Percentiles rank a stretch among this genome's conserved stretches.
Evolutionary conservation across 2,888 invertebrate genomes (phyloP).

Genomic region (Pegoplata infirma): DNA sequence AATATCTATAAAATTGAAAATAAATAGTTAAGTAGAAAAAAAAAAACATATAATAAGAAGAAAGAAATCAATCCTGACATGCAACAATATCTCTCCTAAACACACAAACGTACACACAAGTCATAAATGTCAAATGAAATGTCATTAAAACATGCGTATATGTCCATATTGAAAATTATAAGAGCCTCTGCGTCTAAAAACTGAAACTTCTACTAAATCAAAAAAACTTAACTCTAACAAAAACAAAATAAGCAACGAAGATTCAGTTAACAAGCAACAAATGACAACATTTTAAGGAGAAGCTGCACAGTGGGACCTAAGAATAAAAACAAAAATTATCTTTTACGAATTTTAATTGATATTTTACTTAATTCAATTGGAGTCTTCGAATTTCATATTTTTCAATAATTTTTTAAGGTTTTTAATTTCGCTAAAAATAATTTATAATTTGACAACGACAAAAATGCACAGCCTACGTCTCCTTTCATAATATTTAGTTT

Average conservation of each 20-base stretch:
- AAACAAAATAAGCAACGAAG: constrained; percentile 36
- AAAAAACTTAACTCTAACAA: constrained; percentile 27
- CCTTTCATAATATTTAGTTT: too few species aligned
- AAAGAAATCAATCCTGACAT: constrained; percentile 52
- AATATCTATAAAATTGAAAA: constrained; percentile 53
- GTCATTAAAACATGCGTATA: constrained; percentile 63
- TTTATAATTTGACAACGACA: too few species aligned
- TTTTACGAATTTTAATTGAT: too few species aligned
- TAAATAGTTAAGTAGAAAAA: constrained; percentile 23
- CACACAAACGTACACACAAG: constrained; percentile 28
- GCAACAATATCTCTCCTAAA: constrained; percentile 9
- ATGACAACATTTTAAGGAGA: constrained; percentile 37
- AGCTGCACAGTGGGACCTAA: too few species aligned
- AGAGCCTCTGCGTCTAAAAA: constrained; percentile 29
- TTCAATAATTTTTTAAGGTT: too few species aligned
- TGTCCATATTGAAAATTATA: constrained; percentile 57
- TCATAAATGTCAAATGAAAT: constrained; percentile 64
- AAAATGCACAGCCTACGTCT: too few species aligned
- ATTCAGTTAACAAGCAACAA: too few species aligned
- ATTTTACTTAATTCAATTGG: too few species aligned
- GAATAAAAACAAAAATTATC: too few species aligned
- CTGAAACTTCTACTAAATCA: constrained; percentile 49
- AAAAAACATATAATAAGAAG: too few species aligned
- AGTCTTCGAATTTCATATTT: too few species aligned
- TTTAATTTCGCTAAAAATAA: too few species aligned